These are phyloP conservation scores for Brachionus manjavacas DNA, from an alignment of 1,140 invertebrate genomes.

Conservation along the genomic window DNA sequence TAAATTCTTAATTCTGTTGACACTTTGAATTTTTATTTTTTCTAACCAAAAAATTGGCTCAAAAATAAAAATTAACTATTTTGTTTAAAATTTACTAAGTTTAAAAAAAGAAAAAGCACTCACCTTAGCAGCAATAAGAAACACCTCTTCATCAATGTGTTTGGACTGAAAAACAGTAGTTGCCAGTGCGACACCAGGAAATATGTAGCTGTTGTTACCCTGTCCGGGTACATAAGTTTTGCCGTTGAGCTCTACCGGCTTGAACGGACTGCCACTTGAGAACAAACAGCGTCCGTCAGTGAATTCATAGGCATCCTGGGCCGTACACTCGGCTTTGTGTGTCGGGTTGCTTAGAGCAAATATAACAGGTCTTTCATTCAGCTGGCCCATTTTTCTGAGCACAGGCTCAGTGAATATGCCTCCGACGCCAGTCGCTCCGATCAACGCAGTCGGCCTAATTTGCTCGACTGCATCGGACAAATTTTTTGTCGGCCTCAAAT, in stretches of 20 bases:
- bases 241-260: conserved; percentile 49
- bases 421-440: conserved; percentile 55
- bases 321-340: conserved; percentile 56
- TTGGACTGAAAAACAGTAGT: conserved; percentile 50
- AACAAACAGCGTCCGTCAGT: conserved; percentile 51
- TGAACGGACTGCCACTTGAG: conserved; percentile 57
- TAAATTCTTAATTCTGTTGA: no score
- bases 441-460: conserved; percentile 54
- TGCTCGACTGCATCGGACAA: conserved; percentile 50
- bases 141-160: conserved; percentile 54
- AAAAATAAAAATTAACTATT: no score
- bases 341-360: conserved; percentile 57
- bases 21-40: no score
- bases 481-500: conserved; percentile 47
- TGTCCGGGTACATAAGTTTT: conserved; percentile 52
- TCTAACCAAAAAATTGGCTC: no score
- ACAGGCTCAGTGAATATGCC: conserved; percentile 54
- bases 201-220: conserved; percentile 58
- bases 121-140: conserved; percentile 55
- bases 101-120: neutral
- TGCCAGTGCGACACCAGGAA: conserved; percentile 56
- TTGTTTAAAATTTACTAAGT: no score
- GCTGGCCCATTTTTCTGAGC: conserved; percentile 50
- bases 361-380: conserved; percentile 55
- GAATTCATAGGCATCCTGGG: conserved; percentile 53